These are phyloP conservation scores for Epistrophella euchroma DNA, from an alignment of 2,888 invertebrate species.

Conservation along the genomic window DNA sequence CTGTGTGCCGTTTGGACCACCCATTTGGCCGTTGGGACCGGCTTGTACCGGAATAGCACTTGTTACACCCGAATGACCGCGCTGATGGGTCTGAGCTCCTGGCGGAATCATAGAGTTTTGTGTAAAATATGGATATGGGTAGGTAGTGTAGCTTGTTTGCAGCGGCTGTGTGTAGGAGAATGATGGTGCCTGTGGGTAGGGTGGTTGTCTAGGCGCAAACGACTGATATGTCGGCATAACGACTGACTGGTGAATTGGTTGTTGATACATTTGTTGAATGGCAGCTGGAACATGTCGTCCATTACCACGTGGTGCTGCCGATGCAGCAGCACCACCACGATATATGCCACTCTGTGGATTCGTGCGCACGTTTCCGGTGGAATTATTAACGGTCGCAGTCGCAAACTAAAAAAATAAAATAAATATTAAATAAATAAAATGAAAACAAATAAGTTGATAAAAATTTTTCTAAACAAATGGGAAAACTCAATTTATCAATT, in stretches of 20 bases:
- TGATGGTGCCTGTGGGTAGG: constrained; percentile 79
- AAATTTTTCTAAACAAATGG: not conserved
- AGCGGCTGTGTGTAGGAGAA: constrained; percentile 79
- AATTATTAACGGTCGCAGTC: constrained; percentile 79
- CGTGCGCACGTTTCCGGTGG: constrained; percentile 79
- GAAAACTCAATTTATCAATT: constrained; percentile 9
- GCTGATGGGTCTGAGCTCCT: constrained; percentile 78
- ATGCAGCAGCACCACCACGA: constrained; percentile 79
- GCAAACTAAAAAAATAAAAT: constrained; percentile 77
- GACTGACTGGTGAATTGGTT: constrained; percentile 80
- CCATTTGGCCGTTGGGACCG: constrained; percentile 79
- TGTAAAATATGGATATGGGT: constrained; percentile 71
- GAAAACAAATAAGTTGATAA: not conserved
- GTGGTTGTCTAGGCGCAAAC: constrained; percentile 79
- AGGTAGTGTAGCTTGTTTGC: constrained; percentile 71
- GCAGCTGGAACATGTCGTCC: constrained; percentile 79
- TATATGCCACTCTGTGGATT: constrained; percentile 80
- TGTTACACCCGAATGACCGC: constrained; percentile 79
- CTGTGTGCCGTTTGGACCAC: constrained; percentile 79
- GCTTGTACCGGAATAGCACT: constrained; percentile 80
- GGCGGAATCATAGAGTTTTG: constrained; percentile 77
- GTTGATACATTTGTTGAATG: constrained; percentile 79
- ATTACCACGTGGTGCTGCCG: constrained; percentile 78
- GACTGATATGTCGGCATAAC: constrained; percentile 79
- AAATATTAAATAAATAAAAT: constrained; percentile 14